A percentile compares a stretch with the other conserved stretches of the same genome.
Conservation (phyloP, 2,888 invertebrate species). For the Auanema freiburgensis region DNA sequence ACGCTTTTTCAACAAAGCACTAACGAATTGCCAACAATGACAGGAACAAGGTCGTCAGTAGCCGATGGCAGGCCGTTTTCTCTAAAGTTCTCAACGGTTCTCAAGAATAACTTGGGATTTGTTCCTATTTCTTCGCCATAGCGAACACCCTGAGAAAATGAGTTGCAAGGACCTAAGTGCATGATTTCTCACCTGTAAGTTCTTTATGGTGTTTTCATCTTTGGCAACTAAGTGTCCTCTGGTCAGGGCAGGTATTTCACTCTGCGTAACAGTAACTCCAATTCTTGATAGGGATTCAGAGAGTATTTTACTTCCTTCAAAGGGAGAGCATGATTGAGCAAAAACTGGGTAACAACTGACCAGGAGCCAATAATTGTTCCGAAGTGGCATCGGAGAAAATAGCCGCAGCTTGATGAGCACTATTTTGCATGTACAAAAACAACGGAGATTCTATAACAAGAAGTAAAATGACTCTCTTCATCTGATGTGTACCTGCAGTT, state of each 20-base stretch:
- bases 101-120: conserved; percentile 44
- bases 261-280: conserved; percentile 35
- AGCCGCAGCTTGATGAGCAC: conserved; percentile 54
- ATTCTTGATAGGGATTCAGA: conserved; percentile 38
- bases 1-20: background rate
- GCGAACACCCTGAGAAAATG: conserved; percentile 13
- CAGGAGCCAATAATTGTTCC: conserved; percentile 42
- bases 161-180: conserved; percentile 1
- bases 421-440: conserved; percentile 61
- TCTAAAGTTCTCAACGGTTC: conserved; percentile 29
- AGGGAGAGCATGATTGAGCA: background rate
- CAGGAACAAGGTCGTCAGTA: conserved; percentile 39
- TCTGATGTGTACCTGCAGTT: conserved; percentile 38
- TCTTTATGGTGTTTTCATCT: conserved; percentile 27
- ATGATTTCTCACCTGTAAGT: conserved; percentile 7
- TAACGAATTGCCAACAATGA: conserved; percentile 42
- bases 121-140: conserved; percentile 48
- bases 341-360: background rate
- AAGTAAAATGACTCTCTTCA: background rate
- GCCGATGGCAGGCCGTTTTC: conserved; percentile 42
- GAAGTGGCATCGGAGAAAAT: conserved; percentile 63
- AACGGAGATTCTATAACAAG: conserved; percentile 53
- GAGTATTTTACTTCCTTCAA: conserved; percentile 36
- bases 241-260: conserved; percentile 20
- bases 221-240: conserved; percentile 31